Conservation (phyloP, 2,113 vertebrate species). For the Bos javanicus region DNA sequence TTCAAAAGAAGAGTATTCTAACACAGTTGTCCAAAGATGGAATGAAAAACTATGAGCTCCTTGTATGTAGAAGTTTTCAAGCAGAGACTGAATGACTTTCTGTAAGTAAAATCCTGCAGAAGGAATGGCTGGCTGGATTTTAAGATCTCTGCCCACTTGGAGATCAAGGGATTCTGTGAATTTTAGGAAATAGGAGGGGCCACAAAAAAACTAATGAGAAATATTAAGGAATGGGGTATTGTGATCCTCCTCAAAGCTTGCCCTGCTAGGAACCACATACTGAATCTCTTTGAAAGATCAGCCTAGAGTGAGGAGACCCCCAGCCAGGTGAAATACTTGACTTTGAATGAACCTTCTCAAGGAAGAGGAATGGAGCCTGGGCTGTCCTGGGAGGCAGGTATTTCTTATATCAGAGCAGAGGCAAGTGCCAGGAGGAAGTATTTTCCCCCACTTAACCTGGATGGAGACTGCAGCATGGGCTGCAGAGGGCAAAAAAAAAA, state of each 20-base stretch:
- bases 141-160: not conserved
- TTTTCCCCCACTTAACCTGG: not conserved
- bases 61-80: not conserved
- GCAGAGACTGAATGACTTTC: not conserved
- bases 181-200: not conserved
- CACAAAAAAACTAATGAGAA: not conserved
- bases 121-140: not conserved
- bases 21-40: not conserved
- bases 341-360: not conserved
- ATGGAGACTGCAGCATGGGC: not conserved
- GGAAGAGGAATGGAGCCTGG: not conserved
- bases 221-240: not conserved
- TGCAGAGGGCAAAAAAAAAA: not conserved
- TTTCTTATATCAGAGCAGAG: not conserved
- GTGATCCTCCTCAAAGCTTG: not conserved
- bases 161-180: not conserved
- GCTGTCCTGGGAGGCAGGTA: not conserved
- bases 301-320: not conserved
- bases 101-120: not conserved
- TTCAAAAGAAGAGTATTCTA: not conserved
- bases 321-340: not conserved
- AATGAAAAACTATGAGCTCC: not conserved
- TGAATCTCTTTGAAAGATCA: not conserved
- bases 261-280: not conserved
- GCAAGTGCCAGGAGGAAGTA: not conserved